phyloP scores from a whole-genome alignment of 2,888 invertebrate genomes.

The Onchidella celtica region DNA sequence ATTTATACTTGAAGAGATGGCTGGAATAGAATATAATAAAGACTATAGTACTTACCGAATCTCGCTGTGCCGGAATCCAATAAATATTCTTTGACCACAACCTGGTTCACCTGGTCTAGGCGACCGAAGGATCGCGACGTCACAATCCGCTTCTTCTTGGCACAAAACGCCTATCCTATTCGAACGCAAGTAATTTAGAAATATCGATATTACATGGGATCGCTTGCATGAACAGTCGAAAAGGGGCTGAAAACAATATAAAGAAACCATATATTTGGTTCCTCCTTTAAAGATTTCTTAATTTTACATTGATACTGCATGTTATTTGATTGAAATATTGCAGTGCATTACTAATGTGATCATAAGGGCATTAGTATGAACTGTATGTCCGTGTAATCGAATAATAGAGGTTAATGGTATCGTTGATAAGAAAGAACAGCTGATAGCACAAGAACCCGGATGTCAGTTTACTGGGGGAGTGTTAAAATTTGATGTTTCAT shows the following conservation, averaged over 20 bases:
- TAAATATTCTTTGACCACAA: not conserved
- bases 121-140: not conserved
- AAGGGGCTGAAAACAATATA: too few relatives aligned
- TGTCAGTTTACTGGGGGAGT: constrained; percentile 37
- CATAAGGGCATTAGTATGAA: too few relatives aligned
- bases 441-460: constrained; percentile 40
- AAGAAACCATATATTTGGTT: too few relatives aligned
- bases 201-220: too few relatives aligned
- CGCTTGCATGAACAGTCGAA: too few relatives aligned
- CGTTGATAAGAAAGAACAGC: constrained; percentile 25
- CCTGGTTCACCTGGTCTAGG: constrained; percentile 3
- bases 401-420: constrained; percentile 8
- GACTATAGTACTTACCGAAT: constrained; percentile 8
- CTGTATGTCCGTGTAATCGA: too few relatives aligned
- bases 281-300: too few relatives aligned
- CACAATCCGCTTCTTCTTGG: not conserved
- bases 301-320: too few relatives aligned
- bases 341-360: too few relatives aligned
- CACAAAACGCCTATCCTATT: too few relatives aligned
- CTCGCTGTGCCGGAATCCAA: constrained; percentile 14
- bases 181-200: too few relatives aligned
- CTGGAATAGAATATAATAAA: not conserved
- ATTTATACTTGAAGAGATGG: not conserved
- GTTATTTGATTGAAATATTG: too few relatives aligned
- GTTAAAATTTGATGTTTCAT: constrained; percentile 19